These are phyloP conservation scores for Bombycilla garrulus DNA, from an alignment of 2,113 vertebrate species.

Conservation along the genomic window DNA sequence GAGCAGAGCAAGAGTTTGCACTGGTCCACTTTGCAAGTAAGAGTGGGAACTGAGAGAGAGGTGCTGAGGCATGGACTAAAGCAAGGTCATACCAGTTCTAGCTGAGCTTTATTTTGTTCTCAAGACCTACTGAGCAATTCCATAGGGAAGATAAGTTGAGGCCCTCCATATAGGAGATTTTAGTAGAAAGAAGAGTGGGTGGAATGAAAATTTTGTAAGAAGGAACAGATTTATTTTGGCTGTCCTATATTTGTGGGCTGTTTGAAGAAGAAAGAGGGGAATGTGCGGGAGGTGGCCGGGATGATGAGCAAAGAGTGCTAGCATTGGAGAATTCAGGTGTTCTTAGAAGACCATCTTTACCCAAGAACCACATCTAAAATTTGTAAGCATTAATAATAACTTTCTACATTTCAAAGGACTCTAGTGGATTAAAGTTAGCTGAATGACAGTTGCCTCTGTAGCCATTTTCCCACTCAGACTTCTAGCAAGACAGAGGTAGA, in stretches of 20 bases:
- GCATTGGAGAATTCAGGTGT: background rate
- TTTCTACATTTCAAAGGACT: background rate
- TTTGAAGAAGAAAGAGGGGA: background rate
- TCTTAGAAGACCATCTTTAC: background rate
- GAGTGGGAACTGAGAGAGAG: background rate
- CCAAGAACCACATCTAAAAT: background rate
- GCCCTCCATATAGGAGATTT: background rate
- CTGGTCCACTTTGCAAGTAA: background rate
- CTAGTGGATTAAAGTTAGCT: background rate
- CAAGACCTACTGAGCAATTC: background rate
- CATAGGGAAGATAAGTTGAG: background rate
- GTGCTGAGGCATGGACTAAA: background rate
- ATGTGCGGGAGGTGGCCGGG: background rate
- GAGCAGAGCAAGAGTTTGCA: background rate
- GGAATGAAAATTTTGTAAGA: background rate
- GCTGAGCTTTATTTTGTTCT: background rate
- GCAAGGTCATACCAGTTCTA: background rate
- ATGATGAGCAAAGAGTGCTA: background rate
- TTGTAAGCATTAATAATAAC: background rate
- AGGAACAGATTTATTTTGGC: background rate
- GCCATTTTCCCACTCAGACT: background rate
- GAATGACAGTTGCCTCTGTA: background rate
- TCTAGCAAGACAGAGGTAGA: background rate
- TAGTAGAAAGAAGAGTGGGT: background rate
- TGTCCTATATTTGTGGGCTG: background rate